These are phyloP conservation scores for Gymnocephalus cernua DNA, from an alignment of 2,113 vertebrate species.

Conservation along the genomic window DNA sequence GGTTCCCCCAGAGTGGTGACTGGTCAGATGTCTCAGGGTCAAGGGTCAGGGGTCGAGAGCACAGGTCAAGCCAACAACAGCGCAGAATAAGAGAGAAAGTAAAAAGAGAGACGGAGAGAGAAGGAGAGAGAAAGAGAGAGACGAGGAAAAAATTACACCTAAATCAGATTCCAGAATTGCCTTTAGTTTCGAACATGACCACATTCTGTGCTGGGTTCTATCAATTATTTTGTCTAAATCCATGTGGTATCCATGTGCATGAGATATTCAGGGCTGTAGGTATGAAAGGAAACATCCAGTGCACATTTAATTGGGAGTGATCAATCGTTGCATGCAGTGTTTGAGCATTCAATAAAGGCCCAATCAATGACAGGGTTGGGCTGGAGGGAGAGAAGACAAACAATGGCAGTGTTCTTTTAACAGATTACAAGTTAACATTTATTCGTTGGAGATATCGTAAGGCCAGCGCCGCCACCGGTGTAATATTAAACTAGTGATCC, in stretches of 20 bases:
- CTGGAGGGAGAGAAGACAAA: conserved; percentile 90
- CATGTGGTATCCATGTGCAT: conserved; percentile 70
- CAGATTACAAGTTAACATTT: conserved; percentile 98
- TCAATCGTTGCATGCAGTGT: conserved; percentile 91
- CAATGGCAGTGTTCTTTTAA: conserved; percentile 88
- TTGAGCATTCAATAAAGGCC: conserved; percentile 94
- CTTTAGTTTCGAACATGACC: conserved; percentile 12
- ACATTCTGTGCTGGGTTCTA: conserved; percentile 53
- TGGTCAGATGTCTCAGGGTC: conserved; percentile 98
- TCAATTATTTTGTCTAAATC: conserved; percentile 80
- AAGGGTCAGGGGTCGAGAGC: conserved; percentile 94
- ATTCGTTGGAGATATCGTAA: conserved; percentile 91
- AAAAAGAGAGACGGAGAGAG: conserved; percentile 54
- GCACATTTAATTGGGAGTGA: conserved; percentile 94
- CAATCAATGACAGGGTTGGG: conserved; percentile 89
- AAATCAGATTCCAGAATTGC: conserved; percentile 81
- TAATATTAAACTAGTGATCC: conserved; percentile 95
- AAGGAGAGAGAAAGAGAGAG: conserved; percentile 54
- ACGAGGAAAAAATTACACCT: conserved; percentile 82
- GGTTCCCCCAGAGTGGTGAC: conserved; percentile 94
- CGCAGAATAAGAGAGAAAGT: conserved; percentile 70
- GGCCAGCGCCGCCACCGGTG: conserved; percentile 86
- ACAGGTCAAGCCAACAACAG: conserved; percentile 92
- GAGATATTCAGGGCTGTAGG: conserved; percentile 51
- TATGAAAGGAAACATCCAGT: conserved; percentile 90